Conservation (phyloP, 2,888 invertebrate genomes). For the Abscondita cerata region DNA sequence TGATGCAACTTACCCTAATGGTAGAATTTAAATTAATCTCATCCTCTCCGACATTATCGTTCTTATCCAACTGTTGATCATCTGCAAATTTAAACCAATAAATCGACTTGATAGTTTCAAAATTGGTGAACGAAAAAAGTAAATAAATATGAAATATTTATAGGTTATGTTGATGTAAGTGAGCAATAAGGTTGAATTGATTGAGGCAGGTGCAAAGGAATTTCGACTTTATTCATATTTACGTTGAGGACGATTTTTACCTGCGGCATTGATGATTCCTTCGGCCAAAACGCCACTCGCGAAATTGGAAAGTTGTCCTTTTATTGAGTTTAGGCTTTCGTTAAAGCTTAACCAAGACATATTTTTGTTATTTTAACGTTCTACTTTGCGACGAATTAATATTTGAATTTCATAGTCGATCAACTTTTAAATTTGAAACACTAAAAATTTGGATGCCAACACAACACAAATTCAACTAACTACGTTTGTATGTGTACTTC, state of each 20-base stretch:
- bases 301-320: conserved; percentile 87
- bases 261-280: conserved; percentile 57
- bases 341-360: conserved; percentile 77
- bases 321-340: conserved; percentile 72
- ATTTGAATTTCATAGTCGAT: background rate
- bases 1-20: background rate
- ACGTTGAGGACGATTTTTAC: conserved; percentile 4
- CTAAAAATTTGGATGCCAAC: conserved; percentile 15
- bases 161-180: conserved; percentile 13
- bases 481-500: too few species aligned
- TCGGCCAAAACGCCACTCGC: conserved; percentile 90
- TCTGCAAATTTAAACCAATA: too few species aligned
- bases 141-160: conserved; percentile 11
- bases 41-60: background rate
- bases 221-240: background rate
- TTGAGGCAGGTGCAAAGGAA: too few species aligned
- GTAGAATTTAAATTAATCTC: background rate
- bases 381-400: too few species aligned
- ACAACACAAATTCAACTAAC: conserved; percentile 2
- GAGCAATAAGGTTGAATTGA: background rate
- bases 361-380: conserved; percentile 28
- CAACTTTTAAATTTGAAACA: background rate
- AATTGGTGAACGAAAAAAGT: too few species aligned
- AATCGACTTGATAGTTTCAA: too few species aligned
- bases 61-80: background rate